Evolutionary conservation across 2,113 vertebrate genomes (phyloP), one percentile per base, ranked within the genome.

Genomic region (Heloderma charlesbogerti): DNA sequence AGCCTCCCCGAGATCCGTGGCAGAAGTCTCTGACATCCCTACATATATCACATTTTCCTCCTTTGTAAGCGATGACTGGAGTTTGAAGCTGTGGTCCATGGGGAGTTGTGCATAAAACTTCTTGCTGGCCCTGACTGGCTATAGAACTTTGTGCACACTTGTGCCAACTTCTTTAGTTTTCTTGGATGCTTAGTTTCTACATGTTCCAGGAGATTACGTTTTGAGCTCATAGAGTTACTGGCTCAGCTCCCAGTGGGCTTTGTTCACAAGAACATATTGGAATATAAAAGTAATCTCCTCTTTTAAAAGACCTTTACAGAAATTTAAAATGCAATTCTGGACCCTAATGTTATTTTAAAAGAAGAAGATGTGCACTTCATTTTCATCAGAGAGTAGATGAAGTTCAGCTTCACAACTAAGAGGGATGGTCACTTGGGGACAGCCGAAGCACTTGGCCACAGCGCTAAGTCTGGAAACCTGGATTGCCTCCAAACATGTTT

Each of bases 141-240:
- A 31, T 45, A 77, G 71, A 43, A 27, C 75, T 79, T 79, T 40
- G 25, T 6, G n/a, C 20, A 25, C 15, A 10, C 66, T 71, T 54
- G 34, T 81, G 34, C 66, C 25, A n/a, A 29, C 4, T 6, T 51
- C n/a, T 81, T 89, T 69, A 54, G 78, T 89, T 81, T 82, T 89
- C 31, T 34, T 89, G 71, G 45, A 89, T 72, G 79, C 63, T 71
- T 71, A 72, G 78, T 72, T 82, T 57, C 75, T 82, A 27, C 51
- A 54, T 22, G 34, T 22, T 71, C n/a, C 51, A 22, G 25, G 66
- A 82, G 66, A 89, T 89, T 89, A 89, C 54, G 57, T 88, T 51
- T 89, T 72, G 79, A 82, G 79, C 22, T 66, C 6, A 66, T 85
- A 43, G 37, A 69, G 66, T 89, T 57, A 71, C 45, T 72, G n/a